Evolutionary conservation across 2,888 invertebrate species (phyloP), one percentile per base, ranked within the genome.

Genomic region (Andrena hattorfiana): DNA sequence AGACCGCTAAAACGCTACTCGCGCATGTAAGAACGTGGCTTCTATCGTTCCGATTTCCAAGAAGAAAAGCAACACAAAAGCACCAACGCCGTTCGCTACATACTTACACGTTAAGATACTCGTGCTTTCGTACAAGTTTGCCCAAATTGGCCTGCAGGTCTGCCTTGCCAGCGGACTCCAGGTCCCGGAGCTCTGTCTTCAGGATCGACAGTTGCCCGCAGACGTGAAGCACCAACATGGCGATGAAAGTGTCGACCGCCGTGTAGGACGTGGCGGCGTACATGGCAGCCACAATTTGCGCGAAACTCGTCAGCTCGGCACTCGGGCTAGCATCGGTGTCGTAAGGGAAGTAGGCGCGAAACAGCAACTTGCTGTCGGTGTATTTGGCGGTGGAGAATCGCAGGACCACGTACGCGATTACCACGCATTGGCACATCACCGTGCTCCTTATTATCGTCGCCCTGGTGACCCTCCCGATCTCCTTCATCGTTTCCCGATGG

Each of bases 201-300:
- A 87, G 13, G 30, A 64, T 85, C 8, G 75, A 26, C 0, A 89
- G 49, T 23, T 87, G 87, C 7, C 81, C 87, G 35, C 89, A 87
- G 0, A 77, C 42, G 8, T 87, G 87, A 2, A 87, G 64, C 2
- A 89, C 67, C 30, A 89, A 16, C 71, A 78, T 80, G 0, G 73
- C 82, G 2, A 89, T 28, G 6, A 87, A 89, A 6, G 84, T 87
- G 42, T 87, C 89, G 0, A 87, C 77, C 0, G 69, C 49, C 0
- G 89, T 64, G 10, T 89, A 89, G 6, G 26, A 16, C 0, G 0
- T 20, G 0, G 75, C 75, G 0, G 83, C 66, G 0, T 60, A 89
- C 0, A 59, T 0, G 0, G 26, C 0, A 0, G 30, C 80, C 0
- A 63, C 0, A 0, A 76, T 2, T 49, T 88, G 87, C 0, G 51